Conservation (phyloP, 2,797 vertebrate genomes). For the Pteropus rufus region DNA sequence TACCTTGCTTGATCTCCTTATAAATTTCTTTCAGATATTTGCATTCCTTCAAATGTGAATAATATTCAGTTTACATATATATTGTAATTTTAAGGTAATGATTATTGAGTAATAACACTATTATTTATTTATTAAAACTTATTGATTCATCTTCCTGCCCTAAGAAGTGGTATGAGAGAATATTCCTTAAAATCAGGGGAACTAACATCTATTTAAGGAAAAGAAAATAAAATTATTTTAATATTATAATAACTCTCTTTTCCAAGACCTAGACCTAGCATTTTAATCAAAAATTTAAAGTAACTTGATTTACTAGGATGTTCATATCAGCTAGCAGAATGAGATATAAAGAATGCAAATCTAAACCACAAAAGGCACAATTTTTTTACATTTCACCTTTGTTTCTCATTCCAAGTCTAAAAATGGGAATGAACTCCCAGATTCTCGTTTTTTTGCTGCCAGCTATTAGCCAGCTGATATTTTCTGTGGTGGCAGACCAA, state of each 20-base stretch:
- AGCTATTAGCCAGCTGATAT: background rate
- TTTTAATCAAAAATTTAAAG: background rate
- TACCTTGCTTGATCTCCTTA: background rate
- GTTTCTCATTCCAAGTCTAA: background rate
- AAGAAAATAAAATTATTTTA: constrained; percentile 31
- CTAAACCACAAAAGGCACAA: background rate
- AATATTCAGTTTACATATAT: background rate
- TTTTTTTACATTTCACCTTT: background rate
- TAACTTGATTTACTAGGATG: background rate
- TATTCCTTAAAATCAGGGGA: background rate
- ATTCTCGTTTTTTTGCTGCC: background rate
- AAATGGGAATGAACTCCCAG: background rate
- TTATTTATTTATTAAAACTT: background rate
- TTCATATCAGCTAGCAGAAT: background rate
- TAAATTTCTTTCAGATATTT: background rate
- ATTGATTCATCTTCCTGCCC: background rate
- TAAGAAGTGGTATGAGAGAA: background rate
- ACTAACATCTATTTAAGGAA: background rate
- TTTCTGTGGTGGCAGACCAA: background rate
- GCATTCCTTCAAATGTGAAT: background rate
- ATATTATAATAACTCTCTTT: background rate
- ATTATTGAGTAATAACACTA: background rate
- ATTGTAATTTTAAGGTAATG: background rate
- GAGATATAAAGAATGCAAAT: background rate
- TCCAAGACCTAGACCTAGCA: background rate